These are phyloP conservation scores for Diabrotica balteata DNA, from an alignment of 2,888 invertebrate species.

Conservation along the genomic window DNA sequence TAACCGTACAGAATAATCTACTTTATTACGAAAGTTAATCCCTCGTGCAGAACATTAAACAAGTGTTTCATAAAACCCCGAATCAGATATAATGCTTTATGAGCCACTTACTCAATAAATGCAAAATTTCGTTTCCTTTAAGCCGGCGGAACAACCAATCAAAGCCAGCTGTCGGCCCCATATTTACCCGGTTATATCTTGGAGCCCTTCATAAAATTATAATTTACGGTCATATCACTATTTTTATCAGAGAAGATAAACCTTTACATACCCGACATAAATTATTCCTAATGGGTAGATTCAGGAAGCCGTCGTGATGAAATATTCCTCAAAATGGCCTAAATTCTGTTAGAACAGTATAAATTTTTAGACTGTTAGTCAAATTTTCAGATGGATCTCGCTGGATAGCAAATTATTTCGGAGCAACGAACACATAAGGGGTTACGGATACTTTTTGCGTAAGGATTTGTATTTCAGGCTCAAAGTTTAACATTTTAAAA, in stretches of 20 bases:
- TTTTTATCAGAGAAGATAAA: slow-evolving; percentile 34
- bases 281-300: slow-evolving; percentile 39
- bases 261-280: slow-evolving; percentile 56
- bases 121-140: slow-evolving; percentile 17
- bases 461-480: no score
- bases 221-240: slow-evolving; percentile 31
- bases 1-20: no score
- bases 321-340: slow-evolving; percentile 46
- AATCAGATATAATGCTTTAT: slow-evolving; percentile 8
- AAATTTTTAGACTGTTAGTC: slow-evolving; percentile 51
- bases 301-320: slow-evolving; percentile 50
- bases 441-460: no score
- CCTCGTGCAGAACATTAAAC: no score
- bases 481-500: no score
- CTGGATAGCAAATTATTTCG: slow-evolving; percentile 20
- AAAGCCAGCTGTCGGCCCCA: slow-evolving; percentile 20
- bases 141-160: slow-evolving; percentile 12
- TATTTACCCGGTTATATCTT: slow-evolving; percentile 26
- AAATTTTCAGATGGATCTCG: slow-evolving; percentile 33
- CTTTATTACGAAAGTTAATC: no score
- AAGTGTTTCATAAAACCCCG: no score
- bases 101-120: slow-evolving; percentile 8
- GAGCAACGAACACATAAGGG: not conserved
- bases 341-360: slow-evolving; percentile 51
- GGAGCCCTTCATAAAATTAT: slow-evolving; percentile 30